These are phyloP conservation scores for Heterotis niloticus DNA, from an alignment of 2,113 vertebrate species.

Conservation along the genomic window DNA sequence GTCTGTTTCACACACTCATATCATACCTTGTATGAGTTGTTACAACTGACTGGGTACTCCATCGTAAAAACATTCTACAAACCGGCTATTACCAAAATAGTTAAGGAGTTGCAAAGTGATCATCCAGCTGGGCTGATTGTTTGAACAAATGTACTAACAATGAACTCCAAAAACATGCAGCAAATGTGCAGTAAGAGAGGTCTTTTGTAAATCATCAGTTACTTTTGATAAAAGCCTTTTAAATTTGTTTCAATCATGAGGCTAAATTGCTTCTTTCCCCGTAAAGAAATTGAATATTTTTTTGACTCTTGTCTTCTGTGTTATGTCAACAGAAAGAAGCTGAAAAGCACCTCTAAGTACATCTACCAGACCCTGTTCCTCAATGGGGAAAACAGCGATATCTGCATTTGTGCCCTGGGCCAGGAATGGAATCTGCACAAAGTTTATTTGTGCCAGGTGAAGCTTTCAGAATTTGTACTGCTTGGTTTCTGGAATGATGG, in stretches of 20 bases:
- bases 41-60: too few relatives aligned
- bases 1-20: too few relatives aligned
- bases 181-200: too few relatives aligned
- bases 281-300: background rate
- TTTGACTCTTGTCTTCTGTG: background rate
- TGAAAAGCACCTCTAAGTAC: constrained; percentile 92
- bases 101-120: too few relatives aligned
- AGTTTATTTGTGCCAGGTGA: constrained; percentile 93
- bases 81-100: too few relatives aligned
- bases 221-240: background rate
- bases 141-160: too few relatives aligned
- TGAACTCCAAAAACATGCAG: too few relatives aligned
- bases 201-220: too few relatives aligned
- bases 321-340: constrained; percentile 74
- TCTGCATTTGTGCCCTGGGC: constrained; percentile 89
- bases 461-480: background rate
- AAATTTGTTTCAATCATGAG: background rate
- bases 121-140: too few relatives aligned
- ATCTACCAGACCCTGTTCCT: constrained; percentile 96
- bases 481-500: background rate
- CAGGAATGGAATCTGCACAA: constrained; percentile 97
- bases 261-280: background rate
- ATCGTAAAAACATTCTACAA: too few relatives aligned
- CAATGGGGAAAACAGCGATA: constrained; percentile 93
- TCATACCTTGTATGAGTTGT: too few relatives aligned